Evolutionary conservation across 2,797 vertebrate genomes (phyloP), one percentile per base, ranked within the genome.

Genomic region (Peromyscus eremicus): DNA sequence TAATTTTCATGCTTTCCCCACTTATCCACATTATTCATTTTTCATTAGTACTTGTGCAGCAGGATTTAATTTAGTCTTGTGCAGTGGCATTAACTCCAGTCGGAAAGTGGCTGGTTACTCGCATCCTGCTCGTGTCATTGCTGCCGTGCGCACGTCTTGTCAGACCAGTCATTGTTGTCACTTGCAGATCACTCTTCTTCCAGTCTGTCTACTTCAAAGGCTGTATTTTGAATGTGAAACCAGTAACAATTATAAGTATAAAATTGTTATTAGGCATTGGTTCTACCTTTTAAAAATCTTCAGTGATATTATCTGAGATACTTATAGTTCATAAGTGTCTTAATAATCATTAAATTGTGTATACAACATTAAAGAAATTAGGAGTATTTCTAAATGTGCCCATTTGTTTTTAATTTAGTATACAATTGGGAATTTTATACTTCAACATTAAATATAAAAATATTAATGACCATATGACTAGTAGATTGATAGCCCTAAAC

Each of bases 221-320:
- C 52, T 55, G 52, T 82, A 68, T 97, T 98, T 97, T 96, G 68
- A 97, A 96, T 95, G 27, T 85, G 97, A 97, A 98, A 95, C 29
- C 57, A 94, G 91, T 94, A 68, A 92, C 93, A 97, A 91, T 94
- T 81, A 29, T 92, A 96, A 94, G 94, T 96, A 97, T 96, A 97
- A 97, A 97, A 97, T 94, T 97, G 55, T n/a, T 94, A 34, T 49
- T 88, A 29, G 73, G 6, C 92, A 95, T 95, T 96, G 71, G 89
- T 96, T 97, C 29, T 73, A 91, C 16, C 95, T 96, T 60, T 82
- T 97, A 94, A 98, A 97, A 97, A 88, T 88, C 57, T 91, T 95
- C 95, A 97, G 21, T 96, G 34, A 93, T 91, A 97, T 95, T 97
- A 95, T 32, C 43, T 94, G 12, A 96, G 94, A 71, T 88, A 94